phyloP scores from a whole-genome alignment of 2,113 vertebrate genomes.

The Morone chrysops region DNA sequence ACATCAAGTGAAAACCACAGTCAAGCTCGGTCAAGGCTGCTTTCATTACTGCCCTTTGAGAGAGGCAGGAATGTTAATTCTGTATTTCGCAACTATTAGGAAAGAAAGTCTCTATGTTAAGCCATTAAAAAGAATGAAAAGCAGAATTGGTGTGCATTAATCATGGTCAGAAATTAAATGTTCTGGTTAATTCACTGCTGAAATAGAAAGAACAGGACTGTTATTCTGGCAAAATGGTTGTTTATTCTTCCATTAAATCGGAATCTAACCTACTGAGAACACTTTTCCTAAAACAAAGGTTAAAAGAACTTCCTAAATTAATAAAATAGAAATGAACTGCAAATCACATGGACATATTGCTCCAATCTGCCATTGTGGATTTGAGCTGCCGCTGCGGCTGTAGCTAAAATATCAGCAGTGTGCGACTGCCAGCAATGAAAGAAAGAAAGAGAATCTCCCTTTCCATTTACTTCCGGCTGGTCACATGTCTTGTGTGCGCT shows the following conservation, averaged over 20 bases:
- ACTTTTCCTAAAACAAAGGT: slow-evolving; percentile 17
- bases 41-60: slow-evolving; percentile 44
- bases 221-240: slow-evolving; percentile 17
- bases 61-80: slow-evolving; percentile 42
- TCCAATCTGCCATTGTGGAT: slow-evolving; percentile 17
- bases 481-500: slow-evolving; percentile 72
- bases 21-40: slow-evolving; percentile 25
- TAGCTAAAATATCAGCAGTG: slow-evolving; percentile 45
- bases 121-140: slow-evolving; percentile 12
- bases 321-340: slow-evolving; percentile 32
- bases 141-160: slow-evolving; percentile 18
- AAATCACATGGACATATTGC: slow-evolving; percentile 20
- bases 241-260: slow-evolving; percentile 32
- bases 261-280: slow-evolving; percentile 10
- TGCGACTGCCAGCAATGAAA: slow-evolving; percentile 37
- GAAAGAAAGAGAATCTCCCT: slow-evolving; percentile 51
- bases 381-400: slow-evolving; percentile 7
- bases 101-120: slow-evolving; percentile 9
- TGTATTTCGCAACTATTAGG: slow-evolving; percentile 22
- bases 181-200: slow-evolving; percentile 11
- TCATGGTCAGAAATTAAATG: slow-evolving; percentile 37
- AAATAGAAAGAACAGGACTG: slow-evolving; percentile 5
- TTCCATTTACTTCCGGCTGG: slow-evolving; percentile 75
- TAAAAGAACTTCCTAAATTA: slow-evolving; percentile 22
- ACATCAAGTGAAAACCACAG: slow-evolving; percentile 31